Evolutionary conservation across 23 tunicate species (phyloP).

Genomic region (Diplosoma virens): DNA sequence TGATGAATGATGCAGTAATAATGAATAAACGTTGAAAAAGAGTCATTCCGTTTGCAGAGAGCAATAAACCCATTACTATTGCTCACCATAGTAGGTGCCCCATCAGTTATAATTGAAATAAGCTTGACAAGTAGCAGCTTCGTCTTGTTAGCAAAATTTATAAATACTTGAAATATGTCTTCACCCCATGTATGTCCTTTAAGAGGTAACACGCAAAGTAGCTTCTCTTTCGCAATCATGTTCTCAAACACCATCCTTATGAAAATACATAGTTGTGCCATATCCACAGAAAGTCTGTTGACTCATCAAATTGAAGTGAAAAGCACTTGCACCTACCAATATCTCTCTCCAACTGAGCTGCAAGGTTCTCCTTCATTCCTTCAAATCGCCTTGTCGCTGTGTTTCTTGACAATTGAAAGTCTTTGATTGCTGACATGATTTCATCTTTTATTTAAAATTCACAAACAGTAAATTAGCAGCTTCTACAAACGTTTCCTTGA

Average conservation of each 20-base stretch:
- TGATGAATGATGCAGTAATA: constrained; percentile 23
- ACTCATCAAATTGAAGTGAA: not conserved
- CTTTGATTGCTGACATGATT: too few species aligned
- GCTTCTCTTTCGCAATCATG: constrained; percentile 25
- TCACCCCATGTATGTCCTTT: constrained; percentile 15
- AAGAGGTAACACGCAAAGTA: not conserved
- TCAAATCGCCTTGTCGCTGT: too few species aligned
- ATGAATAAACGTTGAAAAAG: not conserved
- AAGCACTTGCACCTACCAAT: not conserved
- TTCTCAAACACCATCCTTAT: constrained; percentile 19
- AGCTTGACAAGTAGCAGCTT: constrained; percentile 14
- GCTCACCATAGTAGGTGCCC: constrained; percentile 19
- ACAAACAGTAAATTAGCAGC: not conserved
- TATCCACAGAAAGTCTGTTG: constrained; percentile 1
- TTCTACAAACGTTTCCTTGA: too few species aligned
- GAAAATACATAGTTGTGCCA: constrained; percentile 8
- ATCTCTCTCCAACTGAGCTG: not conserved
- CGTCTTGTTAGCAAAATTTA: not conserved
- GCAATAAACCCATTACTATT: constrained; percentile 8
- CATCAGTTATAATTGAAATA: too few species aligned
- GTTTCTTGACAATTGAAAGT: too few species aligned
- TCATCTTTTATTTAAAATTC: not conserved
- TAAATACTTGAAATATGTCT: constrained; percentile 12
- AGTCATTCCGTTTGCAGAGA: not conserved
- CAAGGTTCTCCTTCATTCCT: not conserved